phyloP scores from a whole-genome alignment of 2,113 vertebrate species.

The Anarhynchus alexandrinus region DNA sequence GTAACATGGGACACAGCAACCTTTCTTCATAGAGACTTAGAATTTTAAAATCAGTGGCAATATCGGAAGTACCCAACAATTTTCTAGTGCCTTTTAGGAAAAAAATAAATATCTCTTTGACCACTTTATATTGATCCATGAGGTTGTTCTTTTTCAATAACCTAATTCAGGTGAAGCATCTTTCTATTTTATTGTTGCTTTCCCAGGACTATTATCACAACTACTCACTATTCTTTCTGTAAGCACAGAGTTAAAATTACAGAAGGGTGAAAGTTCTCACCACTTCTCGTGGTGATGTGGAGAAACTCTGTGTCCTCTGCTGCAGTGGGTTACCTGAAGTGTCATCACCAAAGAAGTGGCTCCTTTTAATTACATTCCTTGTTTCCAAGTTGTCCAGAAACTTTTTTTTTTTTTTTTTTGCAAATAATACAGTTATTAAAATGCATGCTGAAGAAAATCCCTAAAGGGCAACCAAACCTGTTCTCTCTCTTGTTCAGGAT shows the following conservation, averaged over 20 bases:
- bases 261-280: not conserved
- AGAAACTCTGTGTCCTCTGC: not conserved
- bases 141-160: not conserved
- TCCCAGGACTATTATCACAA: not conserved
- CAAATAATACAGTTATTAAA: conserved; percentile 12
- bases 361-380: not conserved
- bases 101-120: too few relatives aligned
- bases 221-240: not conserved
- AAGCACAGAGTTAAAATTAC: not conserved
- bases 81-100: not conserved
- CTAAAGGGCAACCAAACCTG: not conserved
- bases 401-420: not conserved
- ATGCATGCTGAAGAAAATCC: not conserved
- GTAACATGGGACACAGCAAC: not conserved
- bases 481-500: not conserved
- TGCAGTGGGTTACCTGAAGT: not conserved
- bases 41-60: not conserved
- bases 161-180: not conserved
- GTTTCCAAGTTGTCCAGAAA: conserved; percentile 44
- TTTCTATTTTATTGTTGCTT: not conserved
- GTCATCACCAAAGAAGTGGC: not conserved
- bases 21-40: not conserved
- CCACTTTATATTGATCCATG: not conserved
- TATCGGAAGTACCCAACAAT: not conserved
- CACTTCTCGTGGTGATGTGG: not conserved